These are phyloP conservation scores for Pangasius djambal DNA, from an alignment of 2,797 vertebrate genomes.

Conservation along the genomic window DNA sequence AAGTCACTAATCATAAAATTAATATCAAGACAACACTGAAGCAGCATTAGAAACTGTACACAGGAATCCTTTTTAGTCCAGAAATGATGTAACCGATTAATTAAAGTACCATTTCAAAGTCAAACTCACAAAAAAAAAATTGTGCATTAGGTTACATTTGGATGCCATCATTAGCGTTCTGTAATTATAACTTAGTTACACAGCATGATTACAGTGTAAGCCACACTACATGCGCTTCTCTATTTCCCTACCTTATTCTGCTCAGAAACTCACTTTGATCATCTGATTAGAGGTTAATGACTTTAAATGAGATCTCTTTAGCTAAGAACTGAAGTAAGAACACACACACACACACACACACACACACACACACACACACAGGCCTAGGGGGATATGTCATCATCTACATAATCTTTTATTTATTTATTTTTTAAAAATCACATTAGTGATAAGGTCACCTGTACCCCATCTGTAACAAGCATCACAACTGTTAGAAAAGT, in stretches of 20 bases:
- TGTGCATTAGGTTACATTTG: not conserved
- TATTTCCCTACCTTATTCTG: slow-evolving; percentile 5
- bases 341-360: not conserved
- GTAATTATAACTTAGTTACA: slow-evolving; percentile 38
- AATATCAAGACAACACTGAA: not conserved
- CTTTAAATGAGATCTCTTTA: not conserved
- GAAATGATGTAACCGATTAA: slow-evolving; percentile 18
- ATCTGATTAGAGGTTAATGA: slow-evolving; percentile 50
- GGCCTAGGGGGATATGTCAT: not conserved
- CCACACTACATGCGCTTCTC: not conserved
- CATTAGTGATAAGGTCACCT: not conserved
- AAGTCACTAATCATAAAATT: not conserved
- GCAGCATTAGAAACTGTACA: not conserved
- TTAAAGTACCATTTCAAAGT: slow-evolving; percentile 17
- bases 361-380: too few species aligned
- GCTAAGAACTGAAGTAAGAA: not conserved
- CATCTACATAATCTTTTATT: not conserved
- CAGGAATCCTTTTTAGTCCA: not conserved
- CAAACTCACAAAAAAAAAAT: not conserved
- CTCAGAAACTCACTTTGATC: slow-evolving; percentile 33
- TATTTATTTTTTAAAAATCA: not conserved
- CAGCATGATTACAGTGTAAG: slow-evolving; percentile 31
- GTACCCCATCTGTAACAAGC: slow-evolving; percentile 1
- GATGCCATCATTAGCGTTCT: slow-evolving; percentile 22
- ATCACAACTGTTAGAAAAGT: not conserved